Conservation (phyloP, 2,113 vertebrate genomes). For the Stercorarius parasiticus region DNA sequence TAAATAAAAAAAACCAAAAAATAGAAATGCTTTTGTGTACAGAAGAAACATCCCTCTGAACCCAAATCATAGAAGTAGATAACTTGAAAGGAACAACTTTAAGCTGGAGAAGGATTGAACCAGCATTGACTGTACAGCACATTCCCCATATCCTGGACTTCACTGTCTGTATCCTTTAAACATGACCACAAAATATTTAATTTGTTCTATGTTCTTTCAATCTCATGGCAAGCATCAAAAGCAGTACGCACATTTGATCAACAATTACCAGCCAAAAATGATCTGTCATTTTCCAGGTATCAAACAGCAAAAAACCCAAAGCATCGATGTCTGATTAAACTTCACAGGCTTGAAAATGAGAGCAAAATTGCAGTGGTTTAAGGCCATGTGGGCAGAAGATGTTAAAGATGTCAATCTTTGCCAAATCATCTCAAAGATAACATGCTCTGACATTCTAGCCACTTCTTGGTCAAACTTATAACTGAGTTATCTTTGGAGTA, state of each 20-base stretch:
- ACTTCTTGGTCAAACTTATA: not conserved
- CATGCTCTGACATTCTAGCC: not conserved
- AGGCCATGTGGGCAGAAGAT: not conserved
- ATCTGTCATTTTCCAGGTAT: not conserved
- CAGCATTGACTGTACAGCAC: not conserved
- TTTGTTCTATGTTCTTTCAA: not conserved
- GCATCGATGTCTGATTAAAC: not conserved
- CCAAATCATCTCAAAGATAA: not conserved
- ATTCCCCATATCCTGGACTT: not conserved
- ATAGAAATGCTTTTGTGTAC: not conserved
- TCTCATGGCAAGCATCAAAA: not conserved
- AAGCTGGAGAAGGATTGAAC: not conserved
- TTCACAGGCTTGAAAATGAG: not conserved
- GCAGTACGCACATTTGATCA: not conserved
- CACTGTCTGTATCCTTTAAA: not conserved
- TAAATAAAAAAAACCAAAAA: not conserved
- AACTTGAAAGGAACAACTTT: not conserved
- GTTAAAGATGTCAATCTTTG: not conserved
- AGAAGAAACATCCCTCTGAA: not conserved
- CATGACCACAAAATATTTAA: not conserved
- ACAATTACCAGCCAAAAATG: not conserved
- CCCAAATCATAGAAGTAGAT: not conserved
- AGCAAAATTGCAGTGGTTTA: not conserved
- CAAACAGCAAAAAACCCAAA: not conserved
- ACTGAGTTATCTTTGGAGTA: fast-evolving